Evolutionary conservation across 23 tunicate species (phyloP), one percentile per base, ranked within the genome.

Genomic region (Corella eumyota): DNA sequence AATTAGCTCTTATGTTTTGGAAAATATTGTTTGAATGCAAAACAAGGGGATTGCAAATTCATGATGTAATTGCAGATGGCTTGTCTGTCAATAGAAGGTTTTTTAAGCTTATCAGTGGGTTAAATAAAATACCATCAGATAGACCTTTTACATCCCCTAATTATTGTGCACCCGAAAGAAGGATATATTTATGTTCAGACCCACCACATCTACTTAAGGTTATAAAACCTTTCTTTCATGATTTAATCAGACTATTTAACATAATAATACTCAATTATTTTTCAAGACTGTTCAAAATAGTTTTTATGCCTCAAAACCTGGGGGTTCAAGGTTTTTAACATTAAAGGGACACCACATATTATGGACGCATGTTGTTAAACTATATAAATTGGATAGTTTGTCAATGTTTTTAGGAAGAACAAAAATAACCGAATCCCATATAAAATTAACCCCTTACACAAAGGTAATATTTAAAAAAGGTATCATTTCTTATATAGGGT

Each of bases 31-130:
- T 33, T 26, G 58, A 58, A 25, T 70, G 76, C 59, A 66, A 70
- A 58, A 11, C 65, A 15, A 5, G 71, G 38, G 38, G 22, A 22
- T 25, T 66, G 6, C 58, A 49, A 11, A 47, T 66, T 3, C 59
- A 66, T 50, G 71, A 58, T 28, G 38, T 66, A 20, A 47, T 66
- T 7, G 71, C 71, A 48, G 71, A 66, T 50, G 71, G 71, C 2
- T 45, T 50, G 37, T 3, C 76, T 6, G 44, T 54, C 19, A 70
- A 70, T 30, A 40, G 76, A 58, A 51, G 59, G 40, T 70, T 70
- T 70, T 70, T 70, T 40, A 70, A 70, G 30, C 55, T 70, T 2
- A 57, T 58, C 7, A 34, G 54, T 17, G 52, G 62, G 4, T 24
- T 21, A 11, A 27, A 7, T 27, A 50, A 3, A 2, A 58, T 58